Conservation (phyloP, 2,797 vertebrate species). For the Spinus olivaceus region DNA sequence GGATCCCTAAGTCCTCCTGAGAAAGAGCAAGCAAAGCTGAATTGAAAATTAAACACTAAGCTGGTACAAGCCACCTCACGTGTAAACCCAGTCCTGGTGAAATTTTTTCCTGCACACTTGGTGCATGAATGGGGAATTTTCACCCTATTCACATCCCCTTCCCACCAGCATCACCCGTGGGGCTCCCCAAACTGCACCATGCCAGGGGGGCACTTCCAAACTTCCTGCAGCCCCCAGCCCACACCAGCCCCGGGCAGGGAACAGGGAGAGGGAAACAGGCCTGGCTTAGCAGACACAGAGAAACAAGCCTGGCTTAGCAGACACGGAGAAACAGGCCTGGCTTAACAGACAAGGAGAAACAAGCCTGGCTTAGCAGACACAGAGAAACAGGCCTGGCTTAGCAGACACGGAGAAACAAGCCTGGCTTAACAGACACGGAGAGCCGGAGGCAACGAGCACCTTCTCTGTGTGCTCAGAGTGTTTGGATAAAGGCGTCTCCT, state of each 20-base stretch:
- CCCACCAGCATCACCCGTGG: rapidly evolving
- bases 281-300: no score
- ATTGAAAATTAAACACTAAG: conserved; percentile 45
- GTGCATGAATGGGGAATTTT: background rate
- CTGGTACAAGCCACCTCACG: conserved; percentile 14
- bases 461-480: conserved; percentile 11
- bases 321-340: no score
- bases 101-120: background rate
- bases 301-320: no score
- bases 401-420: no score
- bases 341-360: no score
- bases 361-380: no score
- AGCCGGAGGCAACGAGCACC: background rate
- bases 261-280: background rate
- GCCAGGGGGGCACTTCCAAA: background rate
- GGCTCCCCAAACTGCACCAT: rapidly evolving
- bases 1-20: conserved; percentile 30
- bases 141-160: background rate
- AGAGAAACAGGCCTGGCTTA: no score
- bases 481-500: conserved; percentile 39
- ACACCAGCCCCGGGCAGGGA: background rate
- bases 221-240: background rate
- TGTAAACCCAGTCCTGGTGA: conserved; percentile 9
- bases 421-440: background rate
- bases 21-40: conserved; percentile 20